These are phyloP conservation scores for Diabrotica virgifera DNA, from an alignment of 1,140 invertebrate genomes.

Conservation along the genomic window DNA sequence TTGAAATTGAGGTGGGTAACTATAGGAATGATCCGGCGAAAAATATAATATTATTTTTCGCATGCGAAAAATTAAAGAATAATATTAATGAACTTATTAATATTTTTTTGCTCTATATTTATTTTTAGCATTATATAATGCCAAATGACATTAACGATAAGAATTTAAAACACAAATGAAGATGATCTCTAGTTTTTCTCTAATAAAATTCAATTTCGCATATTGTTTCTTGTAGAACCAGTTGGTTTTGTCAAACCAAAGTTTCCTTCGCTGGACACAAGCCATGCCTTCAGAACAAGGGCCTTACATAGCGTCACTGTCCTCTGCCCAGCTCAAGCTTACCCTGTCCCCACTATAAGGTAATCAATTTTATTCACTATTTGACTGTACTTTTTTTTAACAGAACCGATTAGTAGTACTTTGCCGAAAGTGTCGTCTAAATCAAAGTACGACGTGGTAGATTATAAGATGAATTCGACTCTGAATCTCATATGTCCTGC, in stretches of 20 bases:
- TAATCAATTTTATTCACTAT: conserved; percentile 27
- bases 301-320: conserved; percentile 50
- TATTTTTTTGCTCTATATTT: too few species aligned
- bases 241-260: conserved; percentile 58
- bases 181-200: too few species aligned
- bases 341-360: conserved; percentile 57
- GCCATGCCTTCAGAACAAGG: conserved; percentile 45
- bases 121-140: too few species aligned
- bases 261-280: conserved; percentile 48
- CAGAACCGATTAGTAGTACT: conserved; percentile 70
- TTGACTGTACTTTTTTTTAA: conserved; percentile 28
- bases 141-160: too few species aligned
- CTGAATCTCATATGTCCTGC: conserved; percentile 58
- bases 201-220: neutral
- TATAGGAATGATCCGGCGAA: too few species aligned
- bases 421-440: conserved; percentile 61
- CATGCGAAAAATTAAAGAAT: too few species aligned
- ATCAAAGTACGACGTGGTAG: conserved; percentile 42
- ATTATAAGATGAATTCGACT: conserved; percentile 26
- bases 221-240: conserved; percentile 52
- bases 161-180: too few species aligned
- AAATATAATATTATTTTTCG: too few species aligned
- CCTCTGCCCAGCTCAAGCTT: conserved; percentile 60
- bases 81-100: too few species aligned
- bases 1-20: too few species aligned